phyloP scores from a whole-genome alignment of 2,113 vertebrate species.

The Myodes glareolus region DNA sequence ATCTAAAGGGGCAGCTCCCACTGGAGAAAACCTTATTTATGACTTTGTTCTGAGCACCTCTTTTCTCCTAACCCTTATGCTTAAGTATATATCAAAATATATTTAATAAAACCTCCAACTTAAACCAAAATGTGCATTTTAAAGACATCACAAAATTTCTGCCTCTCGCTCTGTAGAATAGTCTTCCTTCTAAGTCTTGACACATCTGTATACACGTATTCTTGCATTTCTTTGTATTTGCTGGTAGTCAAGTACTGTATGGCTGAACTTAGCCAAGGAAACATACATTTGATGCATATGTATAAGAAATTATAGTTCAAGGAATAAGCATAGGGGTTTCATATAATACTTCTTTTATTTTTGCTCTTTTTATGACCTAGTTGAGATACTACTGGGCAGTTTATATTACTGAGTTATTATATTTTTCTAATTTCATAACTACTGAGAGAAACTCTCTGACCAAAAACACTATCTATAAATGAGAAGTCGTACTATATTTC shows the following conservation, averaged over 20 bases:
- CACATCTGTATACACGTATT: background rate
- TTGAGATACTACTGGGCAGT: background rate
- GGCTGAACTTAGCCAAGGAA: background rate
- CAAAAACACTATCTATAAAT: constrained; percentile 20
- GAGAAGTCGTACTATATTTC: constrained; percentile 16
- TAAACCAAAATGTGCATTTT: background rate
- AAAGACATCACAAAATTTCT: background rate
- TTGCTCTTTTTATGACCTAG: background rate
- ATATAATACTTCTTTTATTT: background rate
- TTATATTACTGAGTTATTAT: background rate
- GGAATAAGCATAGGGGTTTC: background rate
- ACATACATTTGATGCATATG: background rate
- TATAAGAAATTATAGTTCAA: background rate
- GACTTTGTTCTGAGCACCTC: too few species aligned
- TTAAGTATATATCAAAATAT: background rate
- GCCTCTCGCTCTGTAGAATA: background rate
- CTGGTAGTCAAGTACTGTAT: background rate
- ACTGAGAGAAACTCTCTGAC: background rate
- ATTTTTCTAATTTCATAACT: constrained; percentile 8
- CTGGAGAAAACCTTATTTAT: background rate
- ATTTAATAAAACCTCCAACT: background rate
- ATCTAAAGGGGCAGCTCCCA: background rate
- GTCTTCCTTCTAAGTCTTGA: background rate
- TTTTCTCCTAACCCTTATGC: background rate
- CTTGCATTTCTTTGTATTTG: background rate